Evolutionary conservation across 64 coral and sea anemone species (phyloP), one percentile per base, ranked within the genome.

Genomic region (Orbicella faveolata): DNA sequence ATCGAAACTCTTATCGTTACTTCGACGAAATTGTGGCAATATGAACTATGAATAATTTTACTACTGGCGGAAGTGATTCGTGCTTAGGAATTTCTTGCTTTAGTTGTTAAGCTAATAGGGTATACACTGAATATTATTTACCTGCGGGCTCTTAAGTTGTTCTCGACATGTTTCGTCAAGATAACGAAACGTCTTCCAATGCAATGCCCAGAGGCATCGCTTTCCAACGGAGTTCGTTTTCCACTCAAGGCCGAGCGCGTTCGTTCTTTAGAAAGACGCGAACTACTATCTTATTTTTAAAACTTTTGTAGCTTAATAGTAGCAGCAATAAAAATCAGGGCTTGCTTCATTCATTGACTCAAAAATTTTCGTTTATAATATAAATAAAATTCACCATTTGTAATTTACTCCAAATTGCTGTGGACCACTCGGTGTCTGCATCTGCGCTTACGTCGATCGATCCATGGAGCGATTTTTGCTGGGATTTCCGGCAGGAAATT

Each of bases 21-120:
- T 30, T 52, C 62, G 37, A 73, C 72, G 65, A 85, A 83, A 85
- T 72, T 85, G 82, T 85, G 82, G 82, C 63, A 72, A 85, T 69
- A 85, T 85, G 82, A 52, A 85, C n/a, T 63, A 85, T 85, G 82
- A 85, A 85, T 85, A 85, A 85, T 72, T 68, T 85, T 52, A 73
- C 82, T 85, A 9, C 36, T 72, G 68, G 82, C 82, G 82, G 82
- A 85, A 85, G 82, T 85, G 82, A 85, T 85, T 52, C 52, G 39
- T 85, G 82, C 65, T 85, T 73, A 39, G 82, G 82, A 85, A 85
- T 85, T 85, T 85, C 41, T 85, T 83, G 35, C 23, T 66, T 73
- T 85, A 10, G 61, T 72, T 85, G 63, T 70, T 85, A 72, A 52
- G 64, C 82, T 85, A 85, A 72, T 72, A 73, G 65, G 82, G 65